Conservation (phyloP, 1,140 invertebrate species). For the Sarcophaga peregrina region DNA sequence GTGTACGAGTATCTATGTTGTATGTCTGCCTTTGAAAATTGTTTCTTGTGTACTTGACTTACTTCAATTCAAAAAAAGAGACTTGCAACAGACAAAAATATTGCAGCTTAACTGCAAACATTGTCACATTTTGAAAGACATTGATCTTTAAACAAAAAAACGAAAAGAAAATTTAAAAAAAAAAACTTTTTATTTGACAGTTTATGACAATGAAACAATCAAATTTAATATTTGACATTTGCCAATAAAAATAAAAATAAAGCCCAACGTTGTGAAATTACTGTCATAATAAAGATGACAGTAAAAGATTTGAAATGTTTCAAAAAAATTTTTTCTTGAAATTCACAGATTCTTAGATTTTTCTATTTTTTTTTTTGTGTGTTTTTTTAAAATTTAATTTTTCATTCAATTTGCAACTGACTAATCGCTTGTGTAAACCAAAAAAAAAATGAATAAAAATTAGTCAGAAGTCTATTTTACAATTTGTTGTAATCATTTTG, state of each 20-base stretch:
- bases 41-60: background rate
- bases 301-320: too few relatives aligned
- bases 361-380: too few relatives aligned
- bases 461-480: background rate
- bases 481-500: background rate
- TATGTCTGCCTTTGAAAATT: too few relatives aligned
- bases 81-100: background rate
- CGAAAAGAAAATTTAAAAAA: too few relatives aligned
- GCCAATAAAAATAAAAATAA: background rate
- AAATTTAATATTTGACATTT: conserved; percentile 4
- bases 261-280: too few relatives aligned
- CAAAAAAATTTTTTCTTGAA: too few relatives aligned
- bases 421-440: background rate
- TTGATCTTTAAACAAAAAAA: conserved; percentile 3
- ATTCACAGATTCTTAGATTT: too few relatives aligned
- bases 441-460: background rate
- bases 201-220: background rate
- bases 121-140: conserved; percentile 7
- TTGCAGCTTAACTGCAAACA: background rate
- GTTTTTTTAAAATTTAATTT: background rate
- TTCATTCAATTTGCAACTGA: background rate
- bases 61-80: background rate
- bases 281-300: too few relatives aligned
- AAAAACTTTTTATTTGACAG: background rate
- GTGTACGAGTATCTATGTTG: background rate